Evolutionary conservation across 2,113 vertebrate species (phyloP), one percentile per base, ranked within the genome.

Genomic region (Paracanthobrama guichenoti): DNA sequence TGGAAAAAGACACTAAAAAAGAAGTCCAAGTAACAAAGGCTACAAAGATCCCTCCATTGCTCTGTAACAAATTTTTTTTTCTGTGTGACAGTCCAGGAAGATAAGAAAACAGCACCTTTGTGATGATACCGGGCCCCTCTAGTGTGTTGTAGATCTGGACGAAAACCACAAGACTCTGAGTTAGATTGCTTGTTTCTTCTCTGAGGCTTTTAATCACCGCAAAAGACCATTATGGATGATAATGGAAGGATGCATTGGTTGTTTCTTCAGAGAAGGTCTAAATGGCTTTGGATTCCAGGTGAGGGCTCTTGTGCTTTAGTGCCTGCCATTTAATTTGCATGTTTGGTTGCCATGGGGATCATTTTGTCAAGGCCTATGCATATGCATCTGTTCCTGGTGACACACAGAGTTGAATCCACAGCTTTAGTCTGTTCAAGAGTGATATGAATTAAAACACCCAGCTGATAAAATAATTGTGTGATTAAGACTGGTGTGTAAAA

Each of bases 251-350:
- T 72, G 20, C 69, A 53, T 53, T 53, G 11, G 67, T 64, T 55
- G 66, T 64, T 26, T 81, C 59, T 44, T 60, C 59, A 39, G 81
- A 82, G 62, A 48, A 18, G 60, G 44, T 81, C 73, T 80, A 79
- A 79, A 82, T 83, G 85, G 72, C 88, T 87, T 75, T 35, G 35
- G 84, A 88, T 88, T 86, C 89, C 87, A 44, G 75, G 62, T 10
- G 83, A 87, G 91, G 91, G 91, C 89, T 88, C 89, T 93, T 94
- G 93, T 94, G 93, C 92, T 93, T 85, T 85, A 69, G 85, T 87
- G 64, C 67, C 79, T 89, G 88, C 76, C 86, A 66, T 78, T 89
- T 87, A 82, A 14, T 86, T 87, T 57, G 48, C 90, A 90, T 74
- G 53, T 67, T 69, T 76, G 12, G 42, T 79, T 87, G 62, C 75